phyloP scores from a whole-genome alignment of 2,888 invertebrate species.

The Panzeria rudis region DNA sequence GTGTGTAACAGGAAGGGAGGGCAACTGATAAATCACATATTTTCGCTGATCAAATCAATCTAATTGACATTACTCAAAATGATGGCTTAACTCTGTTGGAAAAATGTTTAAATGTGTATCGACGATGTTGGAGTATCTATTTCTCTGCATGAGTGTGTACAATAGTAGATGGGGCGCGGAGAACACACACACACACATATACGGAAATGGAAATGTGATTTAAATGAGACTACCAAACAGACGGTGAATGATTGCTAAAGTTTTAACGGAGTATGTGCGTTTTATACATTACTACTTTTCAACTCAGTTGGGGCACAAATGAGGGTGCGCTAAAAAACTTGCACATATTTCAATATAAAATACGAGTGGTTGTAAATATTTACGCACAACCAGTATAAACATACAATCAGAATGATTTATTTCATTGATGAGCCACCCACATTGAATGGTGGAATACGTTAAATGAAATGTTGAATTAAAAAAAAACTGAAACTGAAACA shows the following conservation, averaged over 20 bases:
- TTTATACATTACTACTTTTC: constrained; percentile 13
- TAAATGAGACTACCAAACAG: constrained; percentile 72
- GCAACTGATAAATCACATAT: constrained; percentile 82
- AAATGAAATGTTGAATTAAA: constrained; percentile 74
- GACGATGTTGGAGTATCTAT: not conserved
- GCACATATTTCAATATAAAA: constrained; percentile 73
- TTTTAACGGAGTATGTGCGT: constrained; percentile 54
- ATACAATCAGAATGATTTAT: constrained; percentile 70
- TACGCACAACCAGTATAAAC: constrained; percentile 68
- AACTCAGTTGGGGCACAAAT: constrained; percentile 4
- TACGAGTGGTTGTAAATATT: constrained; percentile 69
- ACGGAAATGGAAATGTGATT: constrained; percentile 70
- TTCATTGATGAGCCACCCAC: constrained; percentile 72
- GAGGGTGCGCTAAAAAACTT: constrained; percentile 55
- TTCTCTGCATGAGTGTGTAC: not conserved
- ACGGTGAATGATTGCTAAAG: constrained; percentile 71
- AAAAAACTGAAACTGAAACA: constrained; percentile 71
- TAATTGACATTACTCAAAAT: constrained; percentile 84
- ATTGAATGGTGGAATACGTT: constrained; percentile 58
- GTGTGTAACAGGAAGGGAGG: constrained; percentile 26
- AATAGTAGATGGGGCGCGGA: not conserved
- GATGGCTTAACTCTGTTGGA: constrained; percentile 78
- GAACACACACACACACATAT: constrained; percentile 18
- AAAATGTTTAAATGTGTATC: constrained; percentile 73
- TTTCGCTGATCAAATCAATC: constrained; percentile 84